A percentile compares a stretch with the other conserved stretches of the same genome.
Evolutionary conservation across 2,888 invertebrate species (phyloP).

Genomic region (Malthinus seriepunctatus): DNA sequence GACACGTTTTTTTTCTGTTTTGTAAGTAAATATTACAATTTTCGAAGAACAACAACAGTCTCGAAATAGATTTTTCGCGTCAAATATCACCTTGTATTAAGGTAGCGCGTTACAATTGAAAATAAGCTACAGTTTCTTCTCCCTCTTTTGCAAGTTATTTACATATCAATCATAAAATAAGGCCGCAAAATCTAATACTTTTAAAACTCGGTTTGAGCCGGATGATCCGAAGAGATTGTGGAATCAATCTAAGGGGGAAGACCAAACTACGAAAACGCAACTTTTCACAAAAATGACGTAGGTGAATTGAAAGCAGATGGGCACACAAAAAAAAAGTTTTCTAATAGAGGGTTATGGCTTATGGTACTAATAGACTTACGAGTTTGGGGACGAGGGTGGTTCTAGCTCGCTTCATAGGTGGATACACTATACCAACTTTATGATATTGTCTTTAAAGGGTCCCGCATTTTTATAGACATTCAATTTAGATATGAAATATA

Average conservation of each 20-base stretch:
- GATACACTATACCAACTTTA: not conserved
- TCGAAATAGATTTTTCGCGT: conserved; percentile 1
- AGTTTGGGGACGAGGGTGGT: conserved; percentile 17
- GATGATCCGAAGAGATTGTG: conserved; percentile 34
- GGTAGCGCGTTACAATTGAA: conserved; percentile 2
- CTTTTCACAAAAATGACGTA: conserved; percentile 22
- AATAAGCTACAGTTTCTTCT: not conserved
- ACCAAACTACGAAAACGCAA: conserved; percentile 18
- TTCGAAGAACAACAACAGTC: not conserved
- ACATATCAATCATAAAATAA: conserved; percentile 41
- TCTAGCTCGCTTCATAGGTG: not conserved
- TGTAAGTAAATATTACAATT: no score
- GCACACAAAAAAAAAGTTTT: conserved; percentile 35
- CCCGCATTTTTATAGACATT: not conserved
- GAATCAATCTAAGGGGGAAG: conserved; percentile 34
- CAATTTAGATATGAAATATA: not conserved
- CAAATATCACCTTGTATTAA: not conserved
- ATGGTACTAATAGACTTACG: conserved; percentile 35
- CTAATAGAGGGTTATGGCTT: conserved; percentile 36
- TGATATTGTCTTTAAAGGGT: conserved; percentile 2
- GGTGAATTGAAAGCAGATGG: conserved; percentile 28
- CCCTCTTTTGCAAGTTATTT: conserved; percentile 30
- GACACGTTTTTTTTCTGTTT: not conserved
- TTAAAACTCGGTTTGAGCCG: conserved; percentile 35
- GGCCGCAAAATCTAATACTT: conserved; percentile 36